A percentile compares a stretch with the other conserved stretches of the same genome.
Evolutionary conservation across 1,140 invertebrate species (phyloP).

Genomic region (Cotesia typhae): DNA sequence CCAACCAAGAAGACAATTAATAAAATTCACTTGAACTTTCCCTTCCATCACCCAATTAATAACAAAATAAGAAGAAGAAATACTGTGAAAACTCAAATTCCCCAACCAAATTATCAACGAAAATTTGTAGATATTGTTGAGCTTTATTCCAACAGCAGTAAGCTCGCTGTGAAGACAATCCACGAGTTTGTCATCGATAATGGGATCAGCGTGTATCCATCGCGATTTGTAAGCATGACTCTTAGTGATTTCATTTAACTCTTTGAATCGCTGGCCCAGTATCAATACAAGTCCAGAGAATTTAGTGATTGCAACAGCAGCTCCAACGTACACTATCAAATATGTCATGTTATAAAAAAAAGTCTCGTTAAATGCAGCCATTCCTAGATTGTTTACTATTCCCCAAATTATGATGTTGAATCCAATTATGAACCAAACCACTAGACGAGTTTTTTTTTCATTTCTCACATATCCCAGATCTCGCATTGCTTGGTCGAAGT

Average conservation of each 20-base stretch:
- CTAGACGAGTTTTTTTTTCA: conserved; percentile 41
- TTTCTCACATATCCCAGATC: conserved; percentile 48
- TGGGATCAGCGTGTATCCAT: conserved; percentile 28
- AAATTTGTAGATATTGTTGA: conserved; percentile 49
- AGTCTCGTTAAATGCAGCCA: conserved; percentile 48
- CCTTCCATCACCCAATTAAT: background rate
- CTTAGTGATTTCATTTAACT: conserved; percentile 47
- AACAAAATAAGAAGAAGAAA: conserved; percentile 53
- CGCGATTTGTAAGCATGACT: conserved; percentile 33
- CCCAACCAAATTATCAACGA: conserved; percentile 52
- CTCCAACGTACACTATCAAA: conserved; percentile 50
- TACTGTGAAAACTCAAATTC: conserved; percentile 51
- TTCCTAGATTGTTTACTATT: conserved; percentile 48
- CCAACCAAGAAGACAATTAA: conserved; percentile 48
- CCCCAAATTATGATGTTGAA: conserved; percentile 45
- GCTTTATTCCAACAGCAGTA: conserved; percentile 48
- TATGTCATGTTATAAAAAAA: conserved; percentile 52
- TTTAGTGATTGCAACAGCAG: conserved; percentile 47
- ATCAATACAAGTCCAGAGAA: conserved; percentile 47
- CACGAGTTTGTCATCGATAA: conserved; percentile 36
- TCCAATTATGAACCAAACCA: conserved; percentile 43
- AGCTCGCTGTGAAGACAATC: conserved; percentile 52
- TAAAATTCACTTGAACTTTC: conserved; percentile 23
- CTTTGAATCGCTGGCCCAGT: conserved; percentile 53
- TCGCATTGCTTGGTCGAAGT: conserved; percentile 49